Evolutionary conservation across 2,113 vertebrate genomes (phyloP).

Genomic region (Rhea americana): DNA sequence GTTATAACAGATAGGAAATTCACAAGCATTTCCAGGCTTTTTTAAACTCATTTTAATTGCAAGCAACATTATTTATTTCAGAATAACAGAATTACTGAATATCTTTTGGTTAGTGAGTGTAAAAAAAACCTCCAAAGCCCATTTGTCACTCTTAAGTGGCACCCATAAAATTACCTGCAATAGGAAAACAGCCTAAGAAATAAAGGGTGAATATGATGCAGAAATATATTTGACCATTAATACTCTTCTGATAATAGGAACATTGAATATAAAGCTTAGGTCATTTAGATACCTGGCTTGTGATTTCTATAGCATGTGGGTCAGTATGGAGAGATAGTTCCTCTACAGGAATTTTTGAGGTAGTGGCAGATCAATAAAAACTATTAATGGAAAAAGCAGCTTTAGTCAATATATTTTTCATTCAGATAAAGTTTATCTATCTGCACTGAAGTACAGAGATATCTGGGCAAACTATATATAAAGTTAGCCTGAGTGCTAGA

Average conservation of each 20-base stretch:
- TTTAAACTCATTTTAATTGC: not conserved
- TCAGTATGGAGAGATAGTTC: not conserved
- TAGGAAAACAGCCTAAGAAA: not conserved
- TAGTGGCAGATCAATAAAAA: not conserved
- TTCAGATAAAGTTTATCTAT: rapidly evolving
- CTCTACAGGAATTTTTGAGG: not conserved
- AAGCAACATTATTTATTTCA: constrained; percentile 7
- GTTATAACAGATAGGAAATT: not conserved
- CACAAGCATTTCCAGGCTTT: not conserved
- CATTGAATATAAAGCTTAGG: not conserved
- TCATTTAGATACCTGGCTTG: not conserved
- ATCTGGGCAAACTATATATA: not conserved
- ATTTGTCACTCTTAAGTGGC: constrained; percentile 4
- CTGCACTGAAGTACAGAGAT: not conserved
- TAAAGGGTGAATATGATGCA: not conserved
- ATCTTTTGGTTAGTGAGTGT: not conserved
- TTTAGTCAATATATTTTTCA: not conserved
- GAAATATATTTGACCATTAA: not conserved
- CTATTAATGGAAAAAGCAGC: not conserved
- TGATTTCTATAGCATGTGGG: not conserved
- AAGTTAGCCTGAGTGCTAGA: not conserved
- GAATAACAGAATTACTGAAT: not conserved
- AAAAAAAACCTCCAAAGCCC: not conserved
- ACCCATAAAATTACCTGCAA: constrained; percentile 1
- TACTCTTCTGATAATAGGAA: not conserved